Base-by-base conservation (phyloP, 2,113 vertebrate species). In the Scomber scombrus region DNA sequence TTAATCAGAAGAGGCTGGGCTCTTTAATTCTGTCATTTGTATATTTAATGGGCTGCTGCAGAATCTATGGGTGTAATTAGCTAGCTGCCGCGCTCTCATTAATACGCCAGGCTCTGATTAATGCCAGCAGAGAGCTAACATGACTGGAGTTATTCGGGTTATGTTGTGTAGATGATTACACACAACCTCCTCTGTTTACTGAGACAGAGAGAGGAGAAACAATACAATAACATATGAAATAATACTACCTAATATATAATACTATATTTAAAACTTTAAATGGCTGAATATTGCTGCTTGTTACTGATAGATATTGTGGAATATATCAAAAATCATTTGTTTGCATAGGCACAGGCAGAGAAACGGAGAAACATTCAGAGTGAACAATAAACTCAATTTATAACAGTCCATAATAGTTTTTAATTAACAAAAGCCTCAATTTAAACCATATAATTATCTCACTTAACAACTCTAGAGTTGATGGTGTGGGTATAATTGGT, bases 1-100 rank as follows among this genome's bases (percentile, higher is more conserved):
- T 99, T 99, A 99, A 99, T 99, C 98, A 99, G 97, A 96, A 97
- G 97, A 96, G 97, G 97, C 97, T 96, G 96, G 97, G 98, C 97
- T 99, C 97, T 99, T 99, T 99, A 99, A 99, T 99, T 99, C 97
- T 96, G 97, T 99, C 99, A 99, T 99, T 99, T 99, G 98, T 99
- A 99, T 99, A 99, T 99, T 98, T 99, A 99, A 99, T 99, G 98
- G 97, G 97, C 97, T 99, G 98, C 97, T 98, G 96, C 97, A 98
- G 98, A 99, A 99, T 99, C 97, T 99, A 99, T 99, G 97, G 97
- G 97, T 97, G 97, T 99, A 99, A 99, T 99, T 99, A 99, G 98
- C 97, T 97, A 84, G 98, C 97, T 96, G 97, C 97, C 96, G 96
- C 97, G 97, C 98, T 97, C 97, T 99, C 97, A 99, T 99, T 99